Evolutionary conservation across 2,888 invertebrate genomes (phyloP).

Genomic region (Lissocephala sabroskyi): DNA sequence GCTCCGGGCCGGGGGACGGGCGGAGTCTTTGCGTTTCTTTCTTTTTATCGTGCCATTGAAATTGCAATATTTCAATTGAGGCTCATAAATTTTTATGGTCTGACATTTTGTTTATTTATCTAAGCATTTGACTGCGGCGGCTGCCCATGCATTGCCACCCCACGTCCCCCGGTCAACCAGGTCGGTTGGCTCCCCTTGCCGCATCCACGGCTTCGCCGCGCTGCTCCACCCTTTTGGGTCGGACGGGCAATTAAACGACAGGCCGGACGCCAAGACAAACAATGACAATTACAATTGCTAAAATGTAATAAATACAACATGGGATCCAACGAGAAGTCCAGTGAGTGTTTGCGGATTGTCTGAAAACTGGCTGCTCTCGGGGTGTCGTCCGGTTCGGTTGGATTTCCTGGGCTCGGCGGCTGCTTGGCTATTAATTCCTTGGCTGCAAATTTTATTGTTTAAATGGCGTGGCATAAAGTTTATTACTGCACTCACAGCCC

Average conservation of each 20-base stretch:
- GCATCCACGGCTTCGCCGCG: constrained; percentile 3
- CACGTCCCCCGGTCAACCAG: neutral
- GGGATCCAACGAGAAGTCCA: too few species aligned
- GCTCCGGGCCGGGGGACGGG: too few species aligned
- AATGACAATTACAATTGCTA: constrained; percentile 65
- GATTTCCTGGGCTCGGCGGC: too few species aligned
- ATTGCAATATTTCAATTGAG: constrained; percentile 52
- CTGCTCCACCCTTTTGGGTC: neutral
- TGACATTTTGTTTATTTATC: constrained; percentile 59
- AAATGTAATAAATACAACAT: constrained; percentile 55
- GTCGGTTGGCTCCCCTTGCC: neutral
- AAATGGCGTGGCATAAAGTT: constrained; percentile 41
- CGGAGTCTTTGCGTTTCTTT: constrained; percentile 11
- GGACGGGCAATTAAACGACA: constrained; percentile 54
- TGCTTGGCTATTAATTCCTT: constrained; percentile 34
- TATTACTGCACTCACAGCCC: too few species aligned
- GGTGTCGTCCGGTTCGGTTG: too few species aligned
- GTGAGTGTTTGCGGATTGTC: constrained; percentile 12
- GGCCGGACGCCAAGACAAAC: constrained; percentile 59
- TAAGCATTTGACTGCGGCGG: constrained; percentile 47
- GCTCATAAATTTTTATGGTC: constrained; percentile 56
- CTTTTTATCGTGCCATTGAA: constrained; percentile 60
- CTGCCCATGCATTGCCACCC: constrained; percentile 27
- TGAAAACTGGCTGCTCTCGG: constrained; percentile 9
- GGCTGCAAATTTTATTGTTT: constrained; percentile 42